Base-by-base conservation (phyloP, 2,113 vertebrate genomes). In the western clawed frog (Xenopus tropicalis) region DNA sequence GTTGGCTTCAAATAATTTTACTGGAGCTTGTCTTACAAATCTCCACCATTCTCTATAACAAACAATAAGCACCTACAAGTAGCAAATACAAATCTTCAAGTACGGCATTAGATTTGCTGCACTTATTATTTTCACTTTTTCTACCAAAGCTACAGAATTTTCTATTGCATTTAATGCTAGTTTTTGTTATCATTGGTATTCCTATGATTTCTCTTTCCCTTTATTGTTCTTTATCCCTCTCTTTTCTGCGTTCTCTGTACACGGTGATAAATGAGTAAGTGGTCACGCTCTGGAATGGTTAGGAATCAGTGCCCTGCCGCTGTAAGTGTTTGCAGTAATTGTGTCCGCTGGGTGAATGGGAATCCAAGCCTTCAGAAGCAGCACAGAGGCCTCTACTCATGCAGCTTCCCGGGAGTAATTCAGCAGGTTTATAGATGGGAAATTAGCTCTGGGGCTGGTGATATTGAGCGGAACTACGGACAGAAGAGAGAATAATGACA, bases 181-280 rank as follows among this genome's bases (percentile, higher is more conserved):
- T 37, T 37, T 5, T 37, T 37, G 6, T 37, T 37, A 37, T 37
- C 10, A 29, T 2, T 37, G 2, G n/a, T n/a, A 54, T 54, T 54
- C 52, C 16, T 54, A 4, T 17, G 3, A 54, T 54, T 9, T n/a
- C 14, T 17, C 52, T 54, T 17, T 54, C 84, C 86, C 86, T 84
- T 83, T 74, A 67, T 89, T 87, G 87, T 88, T 86, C 82, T 24
- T 67, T 81, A 66, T 10, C 37, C 42, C 70, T 78, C 72, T 76
- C 57, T 72, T 73, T 74, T 25, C 70, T 72, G 77, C 57, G 59
- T 66, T 77, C 79, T 65, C 29, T 43, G 62, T 20, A 17, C 21
- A 44, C 57, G 1, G 65, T 74, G 72, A 74, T 74, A 69, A 69
- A 74, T 74, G 72, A 52, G n/a, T 62, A 68, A 51, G 65, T 62